phyloP scores from a whole-genome alignment of 2,888 invertebrate species.

The Theodoxus fluviatilis region DNA sequence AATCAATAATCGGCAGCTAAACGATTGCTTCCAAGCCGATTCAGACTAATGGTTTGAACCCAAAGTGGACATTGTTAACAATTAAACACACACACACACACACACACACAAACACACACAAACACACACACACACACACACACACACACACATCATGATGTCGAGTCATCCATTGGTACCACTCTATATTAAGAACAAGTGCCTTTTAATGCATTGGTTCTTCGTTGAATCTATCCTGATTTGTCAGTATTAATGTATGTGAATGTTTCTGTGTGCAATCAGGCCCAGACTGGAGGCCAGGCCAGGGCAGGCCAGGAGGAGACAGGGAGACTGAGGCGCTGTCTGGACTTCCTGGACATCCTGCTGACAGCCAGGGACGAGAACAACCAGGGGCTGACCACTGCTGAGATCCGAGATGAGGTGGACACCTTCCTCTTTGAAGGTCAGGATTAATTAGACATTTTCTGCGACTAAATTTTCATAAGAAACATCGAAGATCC shows the following conservation, averaged over 20 bases:
- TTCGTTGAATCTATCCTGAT: background rate
- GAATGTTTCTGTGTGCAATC: too few relatives aligned
- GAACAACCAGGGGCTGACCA: conserved; percentile 44
- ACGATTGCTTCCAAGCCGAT: too few relatives aligned
- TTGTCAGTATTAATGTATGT: too few relatives aligned
- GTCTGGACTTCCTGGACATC: conserved; percentile 46
- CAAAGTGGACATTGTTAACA: too few relatives aligned
- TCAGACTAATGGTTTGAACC: too few relatives aligned
- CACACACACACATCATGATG: too few relatives aligned
- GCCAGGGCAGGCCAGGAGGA: conserved; percentile 6
- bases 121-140: too few relatives aligned
- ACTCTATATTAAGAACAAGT: too few relatives aligned
- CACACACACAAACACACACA: too few relatives aligned
- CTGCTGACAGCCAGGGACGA: conserved; percentile 43
- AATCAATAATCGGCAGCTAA: too few relatives aligned
- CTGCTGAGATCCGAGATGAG: conserved; percentile 47
- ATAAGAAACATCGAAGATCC: background rate
- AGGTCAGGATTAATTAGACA: conserved; percentile 31
- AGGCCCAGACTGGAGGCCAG: background rate
- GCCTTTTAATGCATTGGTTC: background rate
- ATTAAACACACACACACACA: too few relatives aligned
- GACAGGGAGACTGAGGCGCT: conserved; percentile 13
- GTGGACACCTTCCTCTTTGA: conserved; percentile 50
- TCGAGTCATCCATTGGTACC: too few relatives aligned
- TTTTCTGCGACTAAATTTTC: background rate